A percentile compares a stretch with the other conserved stretches of the same genome.
phyloP scores from a whole-genome alignment of 2,888 invertebrate species.

The Nemoura dubitans region DNA sequence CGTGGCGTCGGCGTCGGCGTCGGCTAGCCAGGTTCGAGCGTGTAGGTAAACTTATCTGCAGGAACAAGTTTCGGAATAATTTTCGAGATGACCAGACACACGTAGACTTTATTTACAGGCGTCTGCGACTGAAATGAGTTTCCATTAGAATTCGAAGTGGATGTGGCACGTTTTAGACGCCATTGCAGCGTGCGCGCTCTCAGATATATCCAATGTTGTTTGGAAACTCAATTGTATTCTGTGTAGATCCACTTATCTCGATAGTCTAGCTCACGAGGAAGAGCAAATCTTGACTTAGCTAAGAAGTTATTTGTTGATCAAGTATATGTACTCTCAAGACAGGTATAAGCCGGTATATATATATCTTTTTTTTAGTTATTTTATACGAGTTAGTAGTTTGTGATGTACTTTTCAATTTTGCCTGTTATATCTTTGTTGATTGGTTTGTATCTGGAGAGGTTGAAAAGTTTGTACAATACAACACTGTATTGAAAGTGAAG shows the following conservation, averaged over 20 bases:
- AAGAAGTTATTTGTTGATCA: constrained; percentile 12
- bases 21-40: neutral
- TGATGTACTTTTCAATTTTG: neutral
- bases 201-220: neutral
- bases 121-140: neutral
- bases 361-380: too few species aligned
- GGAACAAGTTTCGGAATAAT: neutral
- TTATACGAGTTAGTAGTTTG: neutral
- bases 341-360: neutral
- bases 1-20: neutral
- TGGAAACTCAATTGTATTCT: neutral
- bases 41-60: neutral
- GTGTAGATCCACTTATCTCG: neutral
- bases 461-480: neutral
- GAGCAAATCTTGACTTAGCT: neutral
- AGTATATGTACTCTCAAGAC: neutral
- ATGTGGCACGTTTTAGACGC: too few species aligned
- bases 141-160: neutral
- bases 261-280: neutral
- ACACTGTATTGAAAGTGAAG: neutral
- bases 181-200: too few species aligned
- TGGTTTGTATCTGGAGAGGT: neutral
- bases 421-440: neutral
- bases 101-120: neutral
- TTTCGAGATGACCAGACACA: neutral